A percentile compares a stretch with the other conserved stretches of the same genome.
Evolutionary conservation across 2,888 invertebrate genomes (phyloP).

Genomic region (Plebejus melissa): DNA sequence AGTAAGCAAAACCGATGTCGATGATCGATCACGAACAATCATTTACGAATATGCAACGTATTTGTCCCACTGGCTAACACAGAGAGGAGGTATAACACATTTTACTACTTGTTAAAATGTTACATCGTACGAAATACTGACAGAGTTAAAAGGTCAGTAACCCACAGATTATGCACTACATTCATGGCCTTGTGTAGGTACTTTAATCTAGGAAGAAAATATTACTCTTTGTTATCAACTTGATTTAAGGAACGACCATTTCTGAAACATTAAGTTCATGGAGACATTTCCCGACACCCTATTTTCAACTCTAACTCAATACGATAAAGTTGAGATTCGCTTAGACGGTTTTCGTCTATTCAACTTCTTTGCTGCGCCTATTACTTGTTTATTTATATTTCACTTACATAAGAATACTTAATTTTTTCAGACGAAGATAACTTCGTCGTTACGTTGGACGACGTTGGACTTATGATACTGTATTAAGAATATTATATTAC

Average conservation of each 20-base stretch:
- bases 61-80: neutral
- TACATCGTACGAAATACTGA: neutral
- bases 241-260: conserved; percentile 41
- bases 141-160: conserved; percentile 32
- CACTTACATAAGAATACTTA: conserved; percentile 18
- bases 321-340: neutral
- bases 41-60: neutral
- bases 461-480: too few relatives aligned
- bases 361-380: conserved; percentile 13
- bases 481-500: too few relatives aligned
- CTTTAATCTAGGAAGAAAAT: conserved; percentile 42
- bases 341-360: neutral
- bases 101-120: neutral
- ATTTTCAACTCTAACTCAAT: conserved; percentile 3
- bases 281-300: neutral
- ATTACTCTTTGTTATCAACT: conserved; percentile 42
- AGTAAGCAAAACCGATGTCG: too few relatives aligned
- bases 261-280: conserved; percentile 41
- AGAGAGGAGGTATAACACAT: neutral
- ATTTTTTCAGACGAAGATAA: conserved; percentile 11
- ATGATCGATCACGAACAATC: too few relatives aligned
- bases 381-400: conserved; percentile 26
- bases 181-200: conserved; percentile 38
- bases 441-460: conserved; percentile 3
- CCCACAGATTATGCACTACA: conserved; percentile 35